Conservation (phyloP, 2,113 vertebrate genomes). For the Phocoena phocoena region DNA sequence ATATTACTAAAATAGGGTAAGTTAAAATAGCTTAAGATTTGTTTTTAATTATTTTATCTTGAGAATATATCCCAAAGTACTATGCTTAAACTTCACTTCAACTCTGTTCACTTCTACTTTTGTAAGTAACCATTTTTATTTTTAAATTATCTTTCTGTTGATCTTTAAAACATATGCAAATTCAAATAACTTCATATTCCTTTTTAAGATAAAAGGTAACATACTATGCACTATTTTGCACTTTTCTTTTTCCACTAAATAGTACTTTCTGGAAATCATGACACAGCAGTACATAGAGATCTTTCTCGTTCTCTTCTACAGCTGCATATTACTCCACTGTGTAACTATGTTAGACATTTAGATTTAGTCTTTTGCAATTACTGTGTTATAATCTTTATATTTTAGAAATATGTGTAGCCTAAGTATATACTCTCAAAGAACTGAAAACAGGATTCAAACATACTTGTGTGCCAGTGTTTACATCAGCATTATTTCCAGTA, state of each 20-base stretch:
- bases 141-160: not conserved
- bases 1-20: not conserved
- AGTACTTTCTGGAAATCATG: not conserved
- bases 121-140: not conserved
- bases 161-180: not conserved
- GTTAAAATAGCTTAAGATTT: not conserved
- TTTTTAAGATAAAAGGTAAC: not conserved
- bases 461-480: not conserved
- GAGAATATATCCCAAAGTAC: not conserved
- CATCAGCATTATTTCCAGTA: not conserved
- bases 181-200: not conserved
- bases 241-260: not conserved
- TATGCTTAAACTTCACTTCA: not conserved
- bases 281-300: not conserved
- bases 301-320: not conserved
- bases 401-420: not conserved
- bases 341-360: not conserved
- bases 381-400: not conserved
- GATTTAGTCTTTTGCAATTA: not conserved
- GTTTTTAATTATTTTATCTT: not conserved
- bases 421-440: not conserved
- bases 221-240: not conserved
- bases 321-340: not conserved
- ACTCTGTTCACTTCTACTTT: not conserved
- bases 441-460: not conserved